Evolutionary conservation across 2,888 invertebrate species (phyloP).

Genomic region (Mimumesa dahlbomi): DNA sequence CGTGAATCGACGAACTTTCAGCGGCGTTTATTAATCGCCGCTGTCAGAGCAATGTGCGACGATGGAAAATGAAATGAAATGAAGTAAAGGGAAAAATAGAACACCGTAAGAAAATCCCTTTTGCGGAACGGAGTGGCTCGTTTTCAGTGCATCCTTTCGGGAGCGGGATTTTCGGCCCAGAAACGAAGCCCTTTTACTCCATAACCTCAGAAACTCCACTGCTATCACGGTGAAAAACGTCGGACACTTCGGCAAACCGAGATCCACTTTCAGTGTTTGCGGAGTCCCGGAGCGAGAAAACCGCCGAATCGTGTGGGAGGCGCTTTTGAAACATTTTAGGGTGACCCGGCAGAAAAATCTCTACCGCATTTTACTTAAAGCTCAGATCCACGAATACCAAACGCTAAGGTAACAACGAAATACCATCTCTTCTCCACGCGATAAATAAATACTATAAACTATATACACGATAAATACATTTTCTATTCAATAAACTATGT

Average conservation of each 20-base stretch:
- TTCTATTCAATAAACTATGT: too few relatives aligned
- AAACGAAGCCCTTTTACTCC: not conserved
- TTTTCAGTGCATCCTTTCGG: too few relatives aligned
- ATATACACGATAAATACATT: too few relatives aligned
- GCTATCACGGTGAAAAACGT: conserved; percentile 37
- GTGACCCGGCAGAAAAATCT: conserved; percentile 10
- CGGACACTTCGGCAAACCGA: conserved; percentile 41
- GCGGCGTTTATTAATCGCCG: conserved; percentile 63
- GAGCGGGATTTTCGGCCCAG: not conserved
- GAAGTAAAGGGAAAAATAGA: conserved; percentile 1
- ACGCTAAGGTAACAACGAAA: not conserved
- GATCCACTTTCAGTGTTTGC: conserved; percentile 50
- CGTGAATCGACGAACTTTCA: conserved; percentile 54
- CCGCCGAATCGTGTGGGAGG: conserved; percentile 20
- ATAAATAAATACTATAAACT: too few relatives aligned
- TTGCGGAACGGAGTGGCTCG: too few relatives aligned
- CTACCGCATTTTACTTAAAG: conserved; percentile 13
- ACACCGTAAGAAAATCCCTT: not conserved
- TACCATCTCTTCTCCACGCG: conserved; percentile 8
- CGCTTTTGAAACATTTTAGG: conserved; percentile 16
- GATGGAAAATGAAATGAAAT: conserved; percentile 42
- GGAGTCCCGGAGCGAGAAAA: conserved; percentile 31
- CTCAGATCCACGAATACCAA: conserved; percentile 11
- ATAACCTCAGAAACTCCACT: not conserved
- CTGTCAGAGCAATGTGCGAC: conserved; percentile 43